These are phyloP conservation scores for Cataglyphis cursor DNA, from an alignment of 2,888 invertebrate species.

Conservation along the genomic window DNA sequence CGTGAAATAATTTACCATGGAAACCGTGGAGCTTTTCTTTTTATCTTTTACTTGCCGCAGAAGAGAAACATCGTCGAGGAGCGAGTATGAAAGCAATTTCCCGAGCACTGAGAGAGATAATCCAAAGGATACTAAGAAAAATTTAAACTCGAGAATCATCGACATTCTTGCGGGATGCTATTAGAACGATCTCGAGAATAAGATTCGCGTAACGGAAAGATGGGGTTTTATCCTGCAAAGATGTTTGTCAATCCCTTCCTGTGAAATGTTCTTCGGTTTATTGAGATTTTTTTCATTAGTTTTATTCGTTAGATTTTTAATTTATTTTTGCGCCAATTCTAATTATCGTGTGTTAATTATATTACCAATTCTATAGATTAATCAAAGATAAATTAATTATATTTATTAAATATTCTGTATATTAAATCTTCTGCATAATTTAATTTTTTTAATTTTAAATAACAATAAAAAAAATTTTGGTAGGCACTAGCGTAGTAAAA, in stretches of 20 bases:
- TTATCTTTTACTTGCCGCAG: not conserved
- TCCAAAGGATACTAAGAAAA: slow-evolving; percentile 14
- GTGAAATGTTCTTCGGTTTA: too few relatives aligned
- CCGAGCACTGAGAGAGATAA: slow-evolving; percentile 21
- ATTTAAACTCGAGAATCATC: not conserved
- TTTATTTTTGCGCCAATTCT: not conserved
- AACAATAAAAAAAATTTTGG: not conserved
- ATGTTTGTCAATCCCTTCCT: slow-evolving; percentile 3
- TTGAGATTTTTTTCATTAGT: not conserved
- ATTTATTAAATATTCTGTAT: not conserved
- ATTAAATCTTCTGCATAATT: not conserved
- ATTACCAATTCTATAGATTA: not conserved
- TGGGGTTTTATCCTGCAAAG: not conserved
- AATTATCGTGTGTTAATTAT: not conserved
- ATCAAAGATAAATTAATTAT: not conserved
- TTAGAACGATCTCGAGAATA: not conserved
- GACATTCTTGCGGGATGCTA: not conserved
- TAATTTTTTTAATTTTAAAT: not conserved
- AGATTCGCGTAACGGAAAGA: not conserved
- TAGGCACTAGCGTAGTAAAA: not conserved
- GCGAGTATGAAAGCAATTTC: slow-evolving; percentile 44
- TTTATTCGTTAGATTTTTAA: not conserved
- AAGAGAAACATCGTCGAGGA: slow-evolving; percentile 9
- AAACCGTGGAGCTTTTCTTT: slow-evolving; percentile 29
- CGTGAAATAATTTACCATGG: slow-evolving; percentile 60